A percentile compares a stretch with the other conserved stretches of the same genome.
These are phyloP conservation scores for Diplodus sargus DNA, from an alignment of 2,797 vertebrate genomes.

Conservation along the genomic window DNA sequence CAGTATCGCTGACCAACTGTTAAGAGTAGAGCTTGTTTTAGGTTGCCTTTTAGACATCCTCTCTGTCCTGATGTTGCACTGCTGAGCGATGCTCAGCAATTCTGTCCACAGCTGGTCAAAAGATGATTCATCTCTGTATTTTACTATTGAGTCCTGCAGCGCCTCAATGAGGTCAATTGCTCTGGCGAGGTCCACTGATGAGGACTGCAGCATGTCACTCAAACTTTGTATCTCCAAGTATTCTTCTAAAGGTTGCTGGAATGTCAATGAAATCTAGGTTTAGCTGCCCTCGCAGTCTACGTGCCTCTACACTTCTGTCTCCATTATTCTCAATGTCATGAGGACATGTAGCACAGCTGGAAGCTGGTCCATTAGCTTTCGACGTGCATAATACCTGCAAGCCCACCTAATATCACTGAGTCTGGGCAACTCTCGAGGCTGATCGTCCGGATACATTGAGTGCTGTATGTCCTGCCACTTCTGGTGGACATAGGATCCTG, in stretches of 20 bases:
- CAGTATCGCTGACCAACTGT: neutral
- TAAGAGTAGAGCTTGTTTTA: neutral
- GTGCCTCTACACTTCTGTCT: neutral
- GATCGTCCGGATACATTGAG: no score
- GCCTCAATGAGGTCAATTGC: conserved; percentile 1
- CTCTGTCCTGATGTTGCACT: conserved; percentile 10
- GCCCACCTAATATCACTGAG: conserved; percentile 1
- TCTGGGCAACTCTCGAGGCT: neutral
- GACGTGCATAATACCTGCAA: conserved; percentile 3
- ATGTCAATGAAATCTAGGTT: neutral
- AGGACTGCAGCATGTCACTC: neutral
- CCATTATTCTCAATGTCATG: neutral
- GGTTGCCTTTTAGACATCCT: conserved; percentile 10
- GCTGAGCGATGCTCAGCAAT: conserved; percentile 7
- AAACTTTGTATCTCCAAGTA: no score
- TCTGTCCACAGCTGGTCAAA: conserved; percentile 5
- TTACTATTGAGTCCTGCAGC: neutral
- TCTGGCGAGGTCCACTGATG: neutral
- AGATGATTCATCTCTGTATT: neutral
- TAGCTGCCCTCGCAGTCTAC: neutral
- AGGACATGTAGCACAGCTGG: no score
- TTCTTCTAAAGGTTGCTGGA: neutral
- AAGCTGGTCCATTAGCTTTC: neutral
- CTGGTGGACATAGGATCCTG: no score
- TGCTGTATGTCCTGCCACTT: no score